Evolutionary conservation across 2,888 invertebrate species (phyloP).

Genomic region (Peribatodes rhomboidaria): DNA sequence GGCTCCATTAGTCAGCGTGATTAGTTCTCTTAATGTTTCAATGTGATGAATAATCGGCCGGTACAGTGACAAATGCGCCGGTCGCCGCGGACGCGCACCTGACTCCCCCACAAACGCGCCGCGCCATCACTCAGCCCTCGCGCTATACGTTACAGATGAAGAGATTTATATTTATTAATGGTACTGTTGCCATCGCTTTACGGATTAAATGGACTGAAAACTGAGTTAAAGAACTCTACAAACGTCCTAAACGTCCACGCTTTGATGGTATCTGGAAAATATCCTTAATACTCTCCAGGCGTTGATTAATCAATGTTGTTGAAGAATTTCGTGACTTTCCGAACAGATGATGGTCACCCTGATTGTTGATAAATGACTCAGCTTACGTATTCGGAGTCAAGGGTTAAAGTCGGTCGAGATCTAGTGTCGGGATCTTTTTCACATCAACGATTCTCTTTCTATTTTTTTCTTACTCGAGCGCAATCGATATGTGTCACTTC

Average conservation of each 20-base stretch:
- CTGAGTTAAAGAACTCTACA: constrained; percentile 27
- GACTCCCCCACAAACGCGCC: constrained; percentile 77
- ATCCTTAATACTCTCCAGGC: constrained; percentile 42
- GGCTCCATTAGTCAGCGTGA: constrained; percentile 85
- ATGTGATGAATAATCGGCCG: constrained; percentile 85
- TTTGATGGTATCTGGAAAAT: constrained; percentile 31
- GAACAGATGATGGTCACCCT: constrained; percentile 67
- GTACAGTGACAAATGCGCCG: constrained; percentile 84
- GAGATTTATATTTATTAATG: constrained; percentile 83
- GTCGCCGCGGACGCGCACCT: constrained; percentile 80
- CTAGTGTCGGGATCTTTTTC: constrained; percentile 77
- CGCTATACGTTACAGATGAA: constrained; percentile 77
- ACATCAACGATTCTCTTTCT: constrained; percentile 59
- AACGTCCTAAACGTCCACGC: constrained; percentile 25
- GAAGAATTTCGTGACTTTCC: constrained; percentile 46
- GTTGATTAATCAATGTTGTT: constrained; percentile 38
- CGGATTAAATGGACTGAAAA: constrained; percentile 50
- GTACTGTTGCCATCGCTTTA: constrained; percentile 64
- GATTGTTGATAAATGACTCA: constrained; percentile 79
- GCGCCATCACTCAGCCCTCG: constrained; percentile 77
- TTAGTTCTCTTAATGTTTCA: constrained; percentile 86
- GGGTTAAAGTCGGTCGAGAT: constrained; percentile 78
- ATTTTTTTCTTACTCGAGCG: constrained; percentile 64
- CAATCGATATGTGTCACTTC: constrained; percentile 71
- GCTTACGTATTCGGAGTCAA: constrained; percentile 78